Evolutionary conservation across 1,140 invertebrate species (phyloP), one percentile per base, ranked within the genome.

Genomic region (Maniola jurtina): DNA sequence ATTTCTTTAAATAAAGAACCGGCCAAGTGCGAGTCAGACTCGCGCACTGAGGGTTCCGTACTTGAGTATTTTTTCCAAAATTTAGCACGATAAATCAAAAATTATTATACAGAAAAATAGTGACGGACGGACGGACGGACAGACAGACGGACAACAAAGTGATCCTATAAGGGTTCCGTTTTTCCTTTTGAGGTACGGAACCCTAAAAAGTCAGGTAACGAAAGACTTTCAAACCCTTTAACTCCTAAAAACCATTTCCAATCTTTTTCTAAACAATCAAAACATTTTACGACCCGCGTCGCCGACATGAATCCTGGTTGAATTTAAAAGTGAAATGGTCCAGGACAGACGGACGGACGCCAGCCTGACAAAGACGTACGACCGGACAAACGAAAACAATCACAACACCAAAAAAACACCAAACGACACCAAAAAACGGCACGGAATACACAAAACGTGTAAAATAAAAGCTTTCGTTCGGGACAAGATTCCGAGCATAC

Each of bases 401-500:
- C 54, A 55, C 54, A 55, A 34, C 42, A 45, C 42, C 42, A 45
- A 45, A 45, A 45, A 45, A 45, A 11, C 42, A 45, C 42, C 42
- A 45, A 40, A 40, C 7, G 38, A 40, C 38, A 54, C 50, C 50
- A 33, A 55, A 55, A 55, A 55, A 55, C 54, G 33, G 54, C 25
- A 52, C 54, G 54, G 35, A 55, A 55, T 58, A 60, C 48, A 64
- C 71, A 70, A 70, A 72, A 70, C 65, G 55, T 35, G 57, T 47
- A 72, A 72, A 70, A 74, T 61, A 70, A 75, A 68, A 64, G 65
- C 59, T 56, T 66, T n/a, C 9, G 64, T 66, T n/a, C 9, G 64
- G 73, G 68, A 66, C 73, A 70, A 69, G 73, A 86, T 86, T 78
- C 82, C 79, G 55, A 70, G 73, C 75, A 83, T 86, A 73, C 80